Evolutionary conservation across 2,797 vertebrate species (phyloP).

Genomic region (Microhierax caerulescens): DNA sequence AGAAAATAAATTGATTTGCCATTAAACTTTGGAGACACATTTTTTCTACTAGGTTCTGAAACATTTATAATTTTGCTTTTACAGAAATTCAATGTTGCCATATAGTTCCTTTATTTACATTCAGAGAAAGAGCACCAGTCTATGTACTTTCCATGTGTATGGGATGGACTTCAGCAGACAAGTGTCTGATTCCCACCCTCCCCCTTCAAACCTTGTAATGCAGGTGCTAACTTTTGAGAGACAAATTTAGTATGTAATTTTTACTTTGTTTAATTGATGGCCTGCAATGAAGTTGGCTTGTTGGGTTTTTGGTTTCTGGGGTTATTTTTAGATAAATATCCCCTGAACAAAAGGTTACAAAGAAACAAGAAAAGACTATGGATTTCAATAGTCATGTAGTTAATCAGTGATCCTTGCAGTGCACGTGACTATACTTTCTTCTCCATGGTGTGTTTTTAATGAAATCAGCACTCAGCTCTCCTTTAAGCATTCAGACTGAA

Average conservation of each 20-base stretch:
- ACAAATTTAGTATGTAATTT: not conserved
- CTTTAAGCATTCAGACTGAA: not conserved
- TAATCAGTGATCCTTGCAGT: not conserved
- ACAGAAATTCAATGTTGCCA: not conserved
- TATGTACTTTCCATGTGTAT: not conserved
- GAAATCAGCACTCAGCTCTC: not conserved
- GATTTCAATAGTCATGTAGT: not conserved
- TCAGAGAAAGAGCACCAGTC: not conserved
- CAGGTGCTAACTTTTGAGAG: not conserved
- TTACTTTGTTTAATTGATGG: not conserved
- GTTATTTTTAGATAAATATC: no score
- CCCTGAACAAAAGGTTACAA: not conserved
- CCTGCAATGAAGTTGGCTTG: not conserved
- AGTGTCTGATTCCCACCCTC: not conserved
- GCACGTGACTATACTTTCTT: not conserved
- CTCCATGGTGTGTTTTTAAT: not conserved
- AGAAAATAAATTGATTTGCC: not conserved
- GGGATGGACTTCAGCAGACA: not conserved
- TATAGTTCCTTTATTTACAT: not conserved
- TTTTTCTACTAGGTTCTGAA: not conserved
- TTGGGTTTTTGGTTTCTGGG: no score
- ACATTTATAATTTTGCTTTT: not conserved
- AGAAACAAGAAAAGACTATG: not conserved
- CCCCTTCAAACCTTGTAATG: not conserved
- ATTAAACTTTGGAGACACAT: not conserved